Evolutionary conservation across 2,888 invertebrate species (phyloP).

Genomic region (Cenopis cana): DNA sequence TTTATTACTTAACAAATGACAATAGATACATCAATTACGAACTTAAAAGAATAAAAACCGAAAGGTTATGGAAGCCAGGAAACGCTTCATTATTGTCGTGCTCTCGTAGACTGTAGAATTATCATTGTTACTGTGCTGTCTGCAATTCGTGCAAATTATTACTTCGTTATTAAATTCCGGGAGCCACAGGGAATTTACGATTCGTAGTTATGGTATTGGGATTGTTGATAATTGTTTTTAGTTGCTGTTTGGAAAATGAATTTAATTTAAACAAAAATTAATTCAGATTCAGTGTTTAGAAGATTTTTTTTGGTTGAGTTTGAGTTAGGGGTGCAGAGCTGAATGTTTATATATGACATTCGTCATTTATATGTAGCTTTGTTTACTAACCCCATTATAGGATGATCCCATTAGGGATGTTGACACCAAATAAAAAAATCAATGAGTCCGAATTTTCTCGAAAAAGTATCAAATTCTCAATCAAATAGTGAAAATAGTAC

Average conservation of each 20-base stretch:
- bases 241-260: background rate
- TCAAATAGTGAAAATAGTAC: no score
- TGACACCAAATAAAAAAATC: no score
- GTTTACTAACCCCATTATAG: no score
- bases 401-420: no score
- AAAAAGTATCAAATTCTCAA: no score
- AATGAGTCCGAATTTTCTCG: no score
- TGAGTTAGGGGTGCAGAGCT: no score
- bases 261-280: background rate
- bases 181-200: constrained; percentile 11
- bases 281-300: background rate
- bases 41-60: background rate
- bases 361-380: no score
- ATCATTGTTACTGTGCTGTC: constrained; percentile 32
- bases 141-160: constrained; percentile 42
- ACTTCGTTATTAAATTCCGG: constrained; percentile 41
- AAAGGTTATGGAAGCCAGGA: background rate
- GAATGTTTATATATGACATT: no score
- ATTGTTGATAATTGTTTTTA: background rate
- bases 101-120: constrained; percentile 9
- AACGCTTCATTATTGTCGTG: background rate
- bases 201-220: background rate
- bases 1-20: no score
- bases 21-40: no score
- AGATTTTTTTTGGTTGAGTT: background rate